Evolutionary conservation across 1,140 invertebrate genomes (phyloP).

Genomic region (Zaprionus africanus): DNA sequence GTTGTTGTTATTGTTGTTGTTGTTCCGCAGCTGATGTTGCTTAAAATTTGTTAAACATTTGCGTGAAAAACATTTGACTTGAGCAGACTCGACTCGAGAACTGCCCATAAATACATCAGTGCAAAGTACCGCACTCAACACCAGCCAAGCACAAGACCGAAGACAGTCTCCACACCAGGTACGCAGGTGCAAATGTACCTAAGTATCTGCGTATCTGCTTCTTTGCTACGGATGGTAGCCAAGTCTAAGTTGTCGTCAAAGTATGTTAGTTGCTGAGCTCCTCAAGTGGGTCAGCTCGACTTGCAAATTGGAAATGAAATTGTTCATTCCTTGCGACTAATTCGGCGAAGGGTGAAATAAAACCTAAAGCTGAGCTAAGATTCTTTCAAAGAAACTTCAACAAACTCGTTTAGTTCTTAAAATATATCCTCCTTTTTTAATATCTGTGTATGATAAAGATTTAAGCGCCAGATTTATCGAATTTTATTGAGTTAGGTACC

Average conservation of each 20-base stretch:
- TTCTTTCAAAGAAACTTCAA: no score
- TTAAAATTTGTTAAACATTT: slow-evolving; percentile 56
- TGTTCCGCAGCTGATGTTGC: slow-evolving; percentile 20
- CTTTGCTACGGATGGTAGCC: not conserved
- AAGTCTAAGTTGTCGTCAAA: not conserved
- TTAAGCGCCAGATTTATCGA: no score
- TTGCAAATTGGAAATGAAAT: not conserved
- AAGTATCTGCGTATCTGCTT: not conserved
- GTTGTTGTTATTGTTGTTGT: slow-evolving; percentile 12
- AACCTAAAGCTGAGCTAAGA: no score
- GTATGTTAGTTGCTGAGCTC: not conserved
- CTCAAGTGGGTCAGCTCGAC: not conserved
- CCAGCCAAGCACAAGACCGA: not conserved
- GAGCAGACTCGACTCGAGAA: slow-evolving; percentile 10
- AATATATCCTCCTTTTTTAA: no score
- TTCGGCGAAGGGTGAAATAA: no score
- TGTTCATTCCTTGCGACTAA: not conserved
- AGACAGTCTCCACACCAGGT: not conserved
- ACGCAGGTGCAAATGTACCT: not conserved
- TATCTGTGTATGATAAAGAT: no score
- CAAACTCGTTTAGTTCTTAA: no score
- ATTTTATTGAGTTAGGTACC: no score
- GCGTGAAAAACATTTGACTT: slow-evolving; percentile 43
- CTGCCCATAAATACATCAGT: slow-evolving; percentile 21
- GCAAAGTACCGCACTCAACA: slow-evolving; percentile 8